phyloP scores from a whole-genome alignment of 2,113 vertebrate genomes.

The Dicerorhinus sumatrensis region DNA sequence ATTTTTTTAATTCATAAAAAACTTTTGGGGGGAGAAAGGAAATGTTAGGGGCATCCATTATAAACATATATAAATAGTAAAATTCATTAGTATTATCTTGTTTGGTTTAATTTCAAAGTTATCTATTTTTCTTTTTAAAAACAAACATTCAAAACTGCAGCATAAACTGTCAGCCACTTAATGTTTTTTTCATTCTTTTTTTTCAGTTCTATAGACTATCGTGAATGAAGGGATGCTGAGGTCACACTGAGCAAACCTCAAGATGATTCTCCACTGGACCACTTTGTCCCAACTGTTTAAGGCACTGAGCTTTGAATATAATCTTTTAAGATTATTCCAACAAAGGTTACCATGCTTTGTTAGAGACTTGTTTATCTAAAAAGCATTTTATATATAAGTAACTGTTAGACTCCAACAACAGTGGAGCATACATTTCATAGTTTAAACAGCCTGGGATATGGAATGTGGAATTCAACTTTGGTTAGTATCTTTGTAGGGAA shows the following conservation, averaged over 20 bases:
- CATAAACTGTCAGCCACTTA: background rate
- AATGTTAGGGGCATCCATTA: background rate
- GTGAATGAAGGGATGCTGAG: background rate
- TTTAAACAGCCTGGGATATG: background rate
- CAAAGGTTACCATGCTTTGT: slow-evolving; percentile 68
- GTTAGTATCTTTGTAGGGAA: background rate
- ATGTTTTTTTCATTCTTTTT: background rate
- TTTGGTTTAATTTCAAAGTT: slow-evolving; percentile 1
- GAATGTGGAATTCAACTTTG: background rate
- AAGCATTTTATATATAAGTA: slow-evolving; percentile 64
- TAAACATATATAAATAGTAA: background rate
- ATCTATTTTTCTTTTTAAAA: background rate
- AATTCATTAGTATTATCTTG: background rate
- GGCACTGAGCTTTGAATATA: slow-evolving; percentile 55
- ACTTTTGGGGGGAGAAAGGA: background rate
- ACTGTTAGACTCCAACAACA: slow-evolving; percentile 69
- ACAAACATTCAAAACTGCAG: background rate
- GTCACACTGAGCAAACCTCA: slow-evolving; percentile 51
- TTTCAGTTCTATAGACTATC: slow-evolving; percentile 55
- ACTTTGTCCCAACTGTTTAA: slow-evolving; percentile 63
- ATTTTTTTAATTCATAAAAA: background rate
- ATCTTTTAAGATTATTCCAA: slow-evolving; percentile 63
- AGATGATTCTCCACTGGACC: slow-evolving; percentile 39
- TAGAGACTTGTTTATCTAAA: slow-evolving; percentile 72
- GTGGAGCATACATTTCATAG: slow-evolving; percentile 65